Evolutionary conservation across 2,797 vertebrate species (phyloP).

Genomic region (Paguma larvata): DNA sequence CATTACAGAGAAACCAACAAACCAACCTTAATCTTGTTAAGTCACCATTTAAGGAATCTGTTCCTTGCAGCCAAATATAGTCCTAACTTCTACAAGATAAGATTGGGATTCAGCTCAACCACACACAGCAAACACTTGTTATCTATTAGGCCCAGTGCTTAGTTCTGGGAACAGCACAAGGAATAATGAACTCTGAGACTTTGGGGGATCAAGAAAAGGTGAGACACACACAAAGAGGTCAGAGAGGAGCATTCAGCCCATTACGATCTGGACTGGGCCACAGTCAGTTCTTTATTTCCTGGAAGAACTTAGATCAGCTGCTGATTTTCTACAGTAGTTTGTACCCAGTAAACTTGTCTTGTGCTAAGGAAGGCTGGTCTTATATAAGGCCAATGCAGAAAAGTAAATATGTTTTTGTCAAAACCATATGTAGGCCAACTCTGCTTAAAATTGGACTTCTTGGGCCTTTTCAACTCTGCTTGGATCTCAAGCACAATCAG

Average conservation of each 20-base stretch:
- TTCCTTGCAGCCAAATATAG: neutral
- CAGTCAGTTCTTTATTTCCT: neutral
- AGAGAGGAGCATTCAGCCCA: neutral
- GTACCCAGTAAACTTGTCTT: neutral
- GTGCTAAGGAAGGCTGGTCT: neutral
- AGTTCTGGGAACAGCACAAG: neutral
- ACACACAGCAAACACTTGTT: neutral
- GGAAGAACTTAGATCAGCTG: neutral
- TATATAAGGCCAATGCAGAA: neutral
- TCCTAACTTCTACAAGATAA: neutral
- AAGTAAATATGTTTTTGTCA: constrained; percentile 18
- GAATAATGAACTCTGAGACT: neutral
- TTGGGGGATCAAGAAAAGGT: neutral
- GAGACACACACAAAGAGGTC: neutral
- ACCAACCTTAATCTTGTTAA: neutral
- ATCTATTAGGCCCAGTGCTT: neutral
- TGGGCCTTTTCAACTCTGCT: neutral
- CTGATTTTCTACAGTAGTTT: neutral
- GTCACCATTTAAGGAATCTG: neutral
- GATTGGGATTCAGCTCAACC: neutral
- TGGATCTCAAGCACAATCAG: neutral
- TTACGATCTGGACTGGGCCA: neutral
- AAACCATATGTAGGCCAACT: neutral
- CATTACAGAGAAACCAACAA: neutral
- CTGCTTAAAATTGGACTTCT: constrained; percentile 22